Percentiles rank a stretch among this genome's conserved stretches.
These are phyloP conservation scores for Galeopterus variegatus DNA, from an alignment of 2,113 vertebrate genomes.

Conservation along the genomic window DNA sequence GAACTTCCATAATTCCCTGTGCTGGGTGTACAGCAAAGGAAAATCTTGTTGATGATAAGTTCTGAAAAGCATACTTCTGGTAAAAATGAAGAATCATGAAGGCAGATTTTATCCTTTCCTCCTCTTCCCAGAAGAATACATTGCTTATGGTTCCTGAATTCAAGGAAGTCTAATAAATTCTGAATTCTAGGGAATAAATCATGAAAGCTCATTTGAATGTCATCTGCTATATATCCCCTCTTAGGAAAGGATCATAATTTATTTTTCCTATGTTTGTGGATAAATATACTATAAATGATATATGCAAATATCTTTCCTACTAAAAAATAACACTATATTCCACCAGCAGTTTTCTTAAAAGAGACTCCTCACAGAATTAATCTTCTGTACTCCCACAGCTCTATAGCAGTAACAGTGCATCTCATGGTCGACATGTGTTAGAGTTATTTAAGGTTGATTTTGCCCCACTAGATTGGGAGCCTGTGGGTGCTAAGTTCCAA, in stretches of 20 bases:
- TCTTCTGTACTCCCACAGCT: not conserved
- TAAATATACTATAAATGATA: constrained; percentile 36
- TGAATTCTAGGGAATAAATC: constrained; percentile 25
- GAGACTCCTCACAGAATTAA: not conserved
- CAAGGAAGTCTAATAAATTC: constrained; percentile 48
- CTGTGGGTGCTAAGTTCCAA: not conserved
- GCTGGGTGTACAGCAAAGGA: constrained; percentile 11
- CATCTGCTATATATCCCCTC: not conserved
- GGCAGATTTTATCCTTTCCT: not conserved
- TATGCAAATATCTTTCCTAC: not conserved
- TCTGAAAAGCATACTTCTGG: constrained; percentile 2
- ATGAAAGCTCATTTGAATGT: constrained; percentile 50
- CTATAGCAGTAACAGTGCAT: not conserved
- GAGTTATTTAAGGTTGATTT: not conserved
- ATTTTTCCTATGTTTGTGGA: constrained; percentile 17
- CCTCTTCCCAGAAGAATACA: constrained; percentile 10
- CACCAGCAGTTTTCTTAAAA: not conserved
- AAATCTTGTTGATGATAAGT: constrained; percentile 44
- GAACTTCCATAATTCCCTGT: not conserved
- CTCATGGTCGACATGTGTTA: not conserved
- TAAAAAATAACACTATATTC: not conserved
- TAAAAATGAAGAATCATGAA: not conserved
- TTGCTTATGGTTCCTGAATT: constrained; percentile 37
- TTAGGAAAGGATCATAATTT: constrained; percentile 22
- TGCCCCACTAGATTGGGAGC: not conserved